A percentile compares a stretch with the other conserved stretches of the same genome.
These are phyloP conservation scores for Polydrusus pterygomalis DNA, from an alignment of 2,888 invertebrate species.

Conservation along the genomic window DNA sequence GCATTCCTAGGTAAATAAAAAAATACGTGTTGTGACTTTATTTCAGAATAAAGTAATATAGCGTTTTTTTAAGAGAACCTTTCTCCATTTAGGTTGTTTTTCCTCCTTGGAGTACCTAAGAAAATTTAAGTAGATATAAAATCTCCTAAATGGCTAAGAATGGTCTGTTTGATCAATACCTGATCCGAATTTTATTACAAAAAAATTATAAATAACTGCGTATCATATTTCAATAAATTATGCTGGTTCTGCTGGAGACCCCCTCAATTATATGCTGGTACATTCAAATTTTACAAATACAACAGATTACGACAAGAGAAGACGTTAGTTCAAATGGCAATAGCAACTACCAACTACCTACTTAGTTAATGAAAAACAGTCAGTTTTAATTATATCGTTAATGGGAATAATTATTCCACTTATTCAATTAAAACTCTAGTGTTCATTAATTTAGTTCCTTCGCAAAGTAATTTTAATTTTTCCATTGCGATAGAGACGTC, in stretches of 20 bases:
- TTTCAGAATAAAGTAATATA: background rate
- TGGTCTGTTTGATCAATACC: slow-evolving; percentile 8
- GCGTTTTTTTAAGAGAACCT: background rate
- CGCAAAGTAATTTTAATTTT: background rate
- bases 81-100: background rate
- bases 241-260: background rate
- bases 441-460: slow-evolving; percentile 7
- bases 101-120: too few species aligned
- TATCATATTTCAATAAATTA: background rate
- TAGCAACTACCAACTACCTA: background rate
- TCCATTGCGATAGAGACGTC: background rate
- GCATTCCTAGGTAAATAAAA: too few species aligned
- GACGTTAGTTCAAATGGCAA: slow-evolving; percentile 2
- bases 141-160: too few species aligned
- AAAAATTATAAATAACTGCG: background rate
- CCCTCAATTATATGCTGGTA: background rate
- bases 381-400: slow-evolving; percentile 40
- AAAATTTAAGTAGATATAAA: too few species aligned
- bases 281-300: slow-evolving; percentile 3
- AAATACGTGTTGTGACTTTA: background rate
- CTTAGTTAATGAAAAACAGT: slow-evolving; percentile 20
- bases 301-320: background rate
- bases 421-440: slow-evolving; percentile 14
- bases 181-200: too few species aligned
- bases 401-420: slow-evolving; percentile 32